phyloP scores from a whole-genome alignment of 2,113 vertebrate species.

The Andinoacara biseriatus region DNA sequence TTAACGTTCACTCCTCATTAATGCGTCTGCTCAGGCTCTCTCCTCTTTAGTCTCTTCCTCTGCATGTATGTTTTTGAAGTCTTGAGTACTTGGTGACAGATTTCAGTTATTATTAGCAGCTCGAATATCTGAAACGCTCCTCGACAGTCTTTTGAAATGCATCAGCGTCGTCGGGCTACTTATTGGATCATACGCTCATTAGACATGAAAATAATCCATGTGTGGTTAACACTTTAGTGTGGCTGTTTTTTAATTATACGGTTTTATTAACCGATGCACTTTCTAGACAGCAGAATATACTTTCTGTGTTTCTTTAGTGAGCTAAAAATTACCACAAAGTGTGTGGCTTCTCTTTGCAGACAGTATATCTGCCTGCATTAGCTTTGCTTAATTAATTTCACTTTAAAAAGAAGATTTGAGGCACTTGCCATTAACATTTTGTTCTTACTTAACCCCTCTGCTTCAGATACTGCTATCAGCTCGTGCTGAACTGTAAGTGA shows the following conservation, averaged over 20 bases:
- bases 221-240: neutral
- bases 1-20: neutral
- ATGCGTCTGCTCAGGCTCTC: neutral
- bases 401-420: neutral
- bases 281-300: neutral
- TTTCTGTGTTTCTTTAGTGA: neutral
- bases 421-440: neutral
- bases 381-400: neutral
- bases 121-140: neutral
- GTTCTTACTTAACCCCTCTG: neutral
- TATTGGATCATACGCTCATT: neutral
- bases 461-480: neutral
- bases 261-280: neutral
- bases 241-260: neutral
- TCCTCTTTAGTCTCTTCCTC: conserved; percentile 16
- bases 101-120: conserved; percentile 36
- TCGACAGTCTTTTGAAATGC: neutral
- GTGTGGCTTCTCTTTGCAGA: neutral
- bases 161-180: neutral
- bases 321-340: neutral
- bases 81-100: neutral
- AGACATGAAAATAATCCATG: neutral
- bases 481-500: neutral
- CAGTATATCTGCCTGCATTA: neutral
- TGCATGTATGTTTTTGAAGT: conserved; percentile 8